Base-by-base conservation (phyloP, 2,888 invertebrate genomes). In the Drosophila greeni region DNA sequence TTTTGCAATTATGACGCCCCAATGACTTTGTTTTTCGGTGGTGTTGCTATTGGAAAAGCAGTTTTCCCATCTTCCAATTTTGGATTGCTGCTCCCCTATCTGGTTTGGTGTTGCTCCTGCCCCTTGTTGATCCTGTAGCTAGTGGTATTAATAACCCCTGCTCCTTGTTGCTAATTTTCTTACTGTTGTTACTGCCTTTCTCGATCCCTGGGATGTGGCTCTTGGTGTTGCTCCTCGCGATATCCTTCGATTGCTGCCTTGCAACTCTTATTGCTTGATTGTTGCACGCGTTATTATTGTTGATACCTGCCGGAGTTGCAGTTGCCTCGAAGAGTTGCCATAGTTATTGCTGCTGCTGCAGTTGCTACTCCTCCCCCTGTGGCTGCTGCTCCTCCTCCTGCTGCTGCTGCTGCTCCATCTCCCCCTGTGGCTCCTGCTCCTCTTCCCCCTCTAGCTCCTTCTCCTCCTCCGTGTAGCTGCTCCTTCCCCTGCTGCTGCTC, bases 1-100 rank as follows among this genome's bases (percentile, higher is more conserved):
- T 76, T 76, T 72, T 61, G 48, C 40, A 52, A 57, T 55, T 64
- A 60, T 65, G 57, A 58, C 72, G 56, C 62, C 53, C 59, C 68
- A 66, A 70, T 49, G 70, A 40, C 36, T 49, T 42, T 34, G 47
- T 24, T 60, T 70, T 73, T 70, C n/a, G 58, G 37, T 65, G 58
- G 42, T 53, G 31, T 48, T 54, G 29, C 36, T 36, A 3, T 20
- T 9, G 26, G 29, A 29, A 29, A 29, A 29, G 11, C 11, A 29
- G 29, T 18, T 37, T 37, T 37, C 5, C 36, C 36, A n/a, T 18
- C 16, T 18, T 1, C 36, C 9, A 37, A 18, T 9, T 36, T 16
- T n/a, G n/a, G n/a, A n/a, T n/a, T n/a, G n/a, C n/a, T n/a, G n/a
- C n/a, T n/a, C n/a, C n/a, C n/a, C n/a, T n/a, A n/a, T n/a, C n/a